Evolutionary conservation across 2,888 invertebrate species (phyloP), one percentile per base, ranked within the genome.

Genomic region (Itoplectis maculator): DNA sequence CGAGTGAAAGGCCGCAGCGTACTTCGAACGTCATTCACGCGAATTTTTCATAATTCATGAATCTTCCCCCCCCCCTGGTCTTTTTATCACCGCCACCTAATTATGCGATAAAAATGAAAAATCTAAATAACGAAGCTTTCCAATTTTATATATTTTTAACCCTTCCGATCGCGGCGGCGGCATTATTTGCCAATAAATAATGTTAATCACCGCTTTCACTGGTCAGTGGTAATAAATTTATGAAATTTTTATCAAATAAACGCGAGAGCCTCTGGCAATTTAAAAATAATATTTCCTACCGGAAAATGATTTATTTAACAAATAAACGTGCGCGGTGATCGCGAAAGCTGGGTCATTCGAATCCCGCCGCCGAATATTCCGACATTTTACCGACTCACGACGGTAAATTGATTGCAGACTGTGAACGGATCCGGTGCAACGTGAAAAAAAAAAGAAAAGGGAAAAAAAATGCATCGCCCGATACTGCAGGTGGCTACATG

Each of bases 401-500:
- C 40, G 18, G 61, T 37, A 61, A 54, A 23, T 23, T 54, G 54
- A 61, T 37, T 61, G 37, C 37, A 15, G 61, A 40, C 18, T 37
- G 37, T 61, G 15, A 37, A 37, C 61, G 37, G 15, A 37, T 9
- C 9, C 18, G 15, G 6, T 37, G 61, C 8, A 37, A 15, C 37
- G 37, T 2, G 15, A 61, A 61, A 37, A 61, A 59, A 66, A 47
- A 47, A n/a, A 47, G n/a, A 13, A 47, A n/a, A n/a, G n/a, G n/a
- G n/a, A n/a, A n/a, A n/a, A 9, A 37, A 35, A 61, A 40, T 61
- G 37, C 61, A 61, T 61, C 37, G 61, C 37, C 37, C 35, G 61
- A 61, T 61, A 37, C 20, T 72, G 70, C 70, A 56, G 40, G 70
- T 66, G 66, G 66, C 40, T 56, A 13, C 56, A 54, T 59, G 68